Conservation (phyloP, 2,888 invertebrate genomes). For the Cremastinae sp. region DNA sequence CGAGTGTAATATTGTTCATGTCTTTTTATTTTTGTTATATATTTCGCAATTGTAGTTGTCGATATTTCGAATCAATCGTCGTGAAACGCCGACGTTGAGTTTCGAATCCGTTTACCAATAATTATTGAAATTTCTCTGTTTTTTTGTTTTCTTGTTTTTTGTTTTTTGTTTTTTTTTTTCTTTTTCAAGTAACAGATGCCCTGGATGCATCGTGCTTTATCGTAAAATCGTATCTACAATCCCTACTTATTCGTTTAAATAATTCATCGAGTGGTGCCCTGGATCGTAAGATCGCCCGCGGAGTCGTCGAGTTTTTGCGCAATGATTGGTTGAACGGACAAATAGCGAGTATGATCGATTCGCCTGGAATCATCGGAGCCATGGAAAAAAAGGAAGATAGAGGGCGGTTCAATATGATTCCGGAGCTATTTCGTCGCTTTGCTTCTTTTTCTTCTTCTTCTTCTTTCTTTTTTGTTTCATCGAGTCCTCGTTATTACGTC, state of each 20-base stretch:
- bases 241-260: constrained; percentile 43
- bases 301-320: constrained; percentile 16
- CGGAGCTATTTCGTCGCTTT: constrained; percentile 21
- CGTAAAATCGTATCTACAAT: constrained; percentile 36
- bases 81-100: constrained; percentile 9
- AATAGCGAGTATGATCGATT: constrained; percentile 26
- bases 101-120: constrained; percentile 4
- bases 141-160: too few relatives aligned
- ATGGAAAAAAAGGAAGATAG: not conserved
- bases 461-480: constrained; percentile 1
- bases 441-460: constrained; percentile 15
- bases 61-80: constrained; percentile 25
- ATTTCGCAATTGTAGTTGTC: constrained; percentile 29
- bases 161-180: too few relatives aligned
- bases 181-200: constrained; percentile 18
- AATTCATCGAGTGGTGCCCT: constrained; percentile 65
- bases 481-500: not conserved
- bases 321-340: constrained; percentile 22
- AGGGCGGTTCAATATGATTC: constrained; percentile 19
- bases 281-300: constrained; percentile 46
- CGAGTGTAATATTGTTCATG: constrained; percentile 3
- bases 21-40: not conserved
- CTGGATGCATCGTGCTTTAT: constrained; percentile 22
- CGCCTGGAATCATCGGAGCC: constrained; percentile 9
- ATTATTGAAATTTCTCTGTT: constrained; percentile 3